phyloP scores from a whole-genome alignment of 1,140 invertebrate genomes.

The Aphelinus certus region DNA sequence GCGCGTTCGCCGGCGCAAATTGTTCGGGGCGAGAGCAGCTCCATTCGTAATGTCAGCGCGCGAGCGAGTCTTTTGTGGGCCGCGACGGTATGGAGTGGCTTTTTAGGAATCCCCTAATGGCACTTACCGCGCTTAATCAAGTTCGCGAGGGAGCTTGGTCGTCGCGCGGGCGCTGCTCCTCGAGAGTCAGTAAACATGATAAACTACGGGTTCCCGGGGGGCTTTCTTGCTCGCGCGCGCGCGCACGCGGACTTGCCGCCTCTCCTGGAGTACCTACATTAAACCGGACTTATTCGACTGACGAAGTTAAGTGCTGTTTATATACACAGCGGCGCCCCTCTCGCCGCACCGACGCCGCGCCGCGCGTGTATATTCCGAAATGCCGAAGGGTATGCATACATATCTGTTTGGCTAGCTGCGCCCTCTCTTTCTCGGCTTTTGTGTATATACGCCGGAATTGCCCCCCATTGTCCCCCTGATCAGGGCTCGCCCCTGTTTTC shows the following conservation, averaged over 20 bases:
- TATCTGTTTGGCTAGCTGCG: too few relatives aligned
- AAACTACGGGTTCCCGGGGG: slow-evolving; percentile 1
- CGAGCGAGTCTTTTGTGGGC: background rate
- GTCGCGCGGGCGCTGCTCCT: too few relatives aligned
- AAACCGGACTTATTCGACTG: slow-evolving; percentile 11
- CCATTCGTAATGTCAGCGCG: background rate
- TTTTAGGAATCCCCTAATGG: slow-evolving; percentile 15
- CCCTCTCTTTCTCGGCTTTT: too few relatives aligned
- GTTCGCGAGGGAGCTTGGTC: slow-evolving; percentile 7
- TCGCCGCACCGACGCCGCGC: background rate
- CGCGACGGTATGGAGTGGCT: background rate
- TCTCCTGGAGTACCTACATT: background rate
- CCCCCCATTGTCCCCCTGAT: too few relatives aligned
- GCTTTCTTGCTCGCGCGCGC: slow-evolving; percentile 4
- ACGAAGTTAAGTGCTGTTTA: slow-evolving; percentile 11
- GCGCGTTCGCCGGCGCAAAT: background rate
- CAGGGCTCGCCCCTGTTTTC: too few relatives aligned
- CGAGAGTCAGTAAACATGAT: slow-evolving; percentile 26
- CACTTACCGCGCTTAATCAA: slow-evolving; percentile 22
- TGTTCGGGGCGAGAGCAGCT: background rate
- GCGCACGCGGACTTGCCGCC: background rate
- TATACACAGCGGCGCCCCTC: too few relatives aligned
- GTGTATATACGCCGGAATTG: too few relatives aligned
- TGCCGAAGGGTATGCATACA: too few relatives aligned
- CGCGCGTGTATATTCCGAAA: background rate